Conservation (phyloP, 2,888 invertebrate species). For the Scotopteryx bipunctaria region DNA sequence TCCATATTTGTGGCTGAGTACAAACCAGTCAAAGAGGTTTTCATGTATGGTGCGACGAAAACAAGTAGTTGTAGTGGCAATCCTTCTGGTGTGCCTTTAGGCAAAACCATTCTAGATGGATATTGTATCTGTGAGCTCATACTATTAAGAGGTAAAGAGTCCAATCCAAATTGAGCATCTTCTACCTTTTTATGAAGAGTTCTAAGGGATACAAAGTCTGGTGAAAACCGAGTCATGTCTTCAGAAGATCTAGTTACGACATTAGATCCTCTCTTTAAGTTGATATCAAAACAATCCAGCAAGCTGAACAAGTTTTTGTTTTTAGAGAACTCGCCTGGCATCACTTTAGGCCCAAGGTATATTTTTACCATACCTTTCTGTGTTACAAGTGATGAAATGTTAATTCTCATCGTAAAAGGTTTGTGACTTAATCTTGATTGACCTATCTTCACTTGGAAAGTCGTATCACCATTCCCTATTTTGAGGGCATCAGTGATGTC, state of each 20-base stretch:
- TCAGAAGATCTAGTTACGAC: constrained; percentile 85
- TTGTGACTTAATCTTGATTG: constrained; percentile 89
- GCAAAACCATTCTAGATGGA: constrained; percentile 87
- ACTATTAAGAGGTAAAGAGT: constrained; percentile 74
- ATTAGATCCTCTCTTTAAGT: constrained; percentile 85
- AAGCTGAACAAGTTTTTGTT: constrained; percentile 83
- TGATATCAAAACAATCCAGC: constrained; percentile 83
- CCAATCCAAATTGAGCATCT: constrained; percentile 80
- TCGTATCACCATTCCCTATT: constrained; percentile 52
- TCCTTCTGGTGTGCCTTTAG: constrained; percentile 87
- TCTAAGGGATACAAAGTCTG: constrained; percentile 84
- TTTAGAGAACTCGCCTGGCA: constrained; percentile 77
- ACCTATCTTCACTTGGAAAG: constrained; percentile 68
- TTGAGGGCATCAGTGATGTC: constrained; percentile 85
- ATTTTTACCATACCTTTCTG: constrained; percentile 85
- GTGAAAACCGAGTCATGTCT: constrained; percentile 82
- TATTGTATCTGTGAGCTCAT: constrained; percentile 83
- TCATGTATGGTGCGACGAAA: constrained; percentile 82
- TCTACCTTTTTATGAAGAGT: constrained; percentile 84
- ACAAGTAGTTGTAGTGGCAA: constrained; percentile 85
- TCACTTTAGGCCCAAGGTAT: constrained; percentile 88
- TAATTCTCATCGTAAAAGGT: constrained; percentile 86
- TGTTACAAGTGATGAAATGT: constrained; percentile 83
- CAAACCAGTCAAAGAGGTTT: constrained; percentile 49
- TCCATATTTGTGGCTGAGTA: constrained; percentile 65